Evolutionary conservation across 1,140 invertebrate species (phyloP).

Genomic region (Spodoptera frugiperda): DNA sequence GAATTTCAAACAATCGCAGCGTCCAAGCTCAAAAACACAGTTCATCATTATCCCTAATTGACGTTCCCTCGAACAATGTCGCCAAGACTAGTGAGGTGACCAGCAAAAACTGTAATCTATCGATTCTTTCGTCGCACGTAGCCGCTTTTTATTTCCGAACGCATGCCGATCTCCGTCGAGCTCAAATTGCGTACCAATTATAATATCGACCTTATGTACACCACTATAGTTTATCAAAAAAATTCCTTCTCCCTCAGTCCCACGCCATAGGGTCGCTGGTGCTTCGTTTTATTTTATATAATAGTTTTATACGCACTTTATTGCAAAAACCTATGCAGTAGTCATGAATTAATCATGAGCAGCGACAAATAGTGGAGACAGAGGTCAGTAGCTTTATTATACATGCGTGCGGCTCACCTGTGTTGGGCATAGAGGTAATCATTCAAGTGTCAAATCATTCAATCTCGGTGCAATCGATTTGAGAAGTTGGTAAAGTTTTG

Average conservation of each 20-base stretch:
- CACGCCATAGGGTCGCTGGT: constrained; percentile 55
- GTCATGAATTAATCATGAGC: constrained; percentile 81
- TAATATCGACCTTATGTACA: constrained; percentile 56
- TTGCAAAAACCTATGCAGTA: constrained; percentile 65
- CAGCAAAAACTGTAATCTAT: constrained; percentile 77
- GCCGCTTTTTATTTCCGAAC: constrained; percentile 65
- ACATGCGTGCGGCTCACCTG: constrained; percentile 61
- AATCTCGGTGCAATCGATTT: background rate
- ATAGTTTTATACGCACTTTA: constrained; percentile 68
- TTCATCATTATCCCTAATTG: constrained; percentile 80
- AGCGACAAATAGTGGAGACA: constrained; percentile 77
- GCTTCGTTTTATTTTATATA: constrained; percentile 39
- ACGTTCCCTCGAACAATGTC: constrained; percentile 72
- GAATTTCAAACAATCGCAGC: constrained; percentile 59
- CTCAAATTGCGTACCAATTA: constrained; percentile 47
- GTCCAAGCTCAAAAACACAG: constrained; percentile 53
- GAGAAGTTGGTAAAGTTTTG: constrained; percentile 7
- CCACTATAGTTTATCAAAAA: constrained; percentile 28
- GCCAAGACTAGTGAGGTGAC: constrained; percentile 61
- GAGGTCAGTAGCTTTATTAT: constrained; percentile 70
- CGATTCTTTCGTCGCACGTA: constrained; percentile 70
- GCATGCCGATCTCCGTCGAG: constrained; percentile 60
- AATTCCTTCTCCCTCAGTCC: constrained; percentile 9
- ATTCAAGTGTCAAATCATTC: constrained; percentile 27
- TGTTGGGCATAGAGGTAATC: constrained; percentile 59